Evolutionary conservation across 2,888 invertebrate species (phyloP).

Genomic region (Andrena hattorfiana): DNA sequence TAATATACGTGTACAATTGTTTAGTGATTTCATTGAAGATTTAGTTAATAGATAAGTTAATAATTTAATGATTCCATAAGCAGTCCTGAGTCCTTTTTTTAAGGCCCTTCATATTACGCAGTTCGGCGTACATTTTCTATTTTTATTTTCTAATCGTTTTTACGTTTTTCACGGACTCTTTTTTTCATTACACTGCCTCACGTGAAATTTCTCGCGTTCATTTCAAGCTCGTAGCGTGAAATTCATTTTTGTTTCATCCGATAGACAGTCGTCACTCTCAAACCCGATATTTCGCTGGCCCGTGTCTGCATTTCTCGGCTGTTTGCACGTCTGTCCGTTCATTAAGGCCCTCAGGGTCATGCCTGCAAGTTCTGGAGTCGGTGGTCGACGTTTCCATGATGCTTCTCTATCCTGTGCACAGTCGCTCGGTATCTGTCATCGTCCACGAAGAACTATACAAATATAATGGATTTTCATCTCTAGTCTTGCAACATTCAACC

Average conservation of each 20-base stretch:
- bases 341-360: conserved; percentile 30
- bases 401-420: not conserved
- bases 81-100: too few species aligned
- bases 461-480: not conserved
- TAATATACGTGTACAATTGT: too few species aligned
- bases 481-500: not conserved
- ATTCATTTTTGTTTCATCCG: not conserved
- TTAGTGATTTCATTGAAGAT: too few species aligned
- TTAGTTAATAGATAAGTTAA: too few species aligned
- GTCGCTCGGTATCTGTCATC: conserved; percentile 8
- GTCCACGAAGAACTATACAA: not conserved
- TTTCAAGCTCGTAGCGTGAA: not conserved
- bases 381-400: conserved; percentile 4
- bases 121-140: too few species aligned
- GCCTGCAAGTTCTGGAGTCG: conserved; percentile 28
- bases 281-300: not conserved
- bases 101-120: too few species aligned
- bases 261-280: not conserved
- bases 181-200: not conserved
- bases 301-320: conserved; percentile 8
- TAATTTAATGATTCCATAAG: too few species aligned
- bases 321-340: conserved; percentile 28
- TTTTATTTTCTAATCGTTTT: not conserved
- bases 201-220: not conserved
- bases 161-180: not conserved